Evolutionary conservation across 2,888 invertebrate species (phyloP), one percentile per base, ranked within the genome.

Genomic region (Clunio marinus): DNA sequence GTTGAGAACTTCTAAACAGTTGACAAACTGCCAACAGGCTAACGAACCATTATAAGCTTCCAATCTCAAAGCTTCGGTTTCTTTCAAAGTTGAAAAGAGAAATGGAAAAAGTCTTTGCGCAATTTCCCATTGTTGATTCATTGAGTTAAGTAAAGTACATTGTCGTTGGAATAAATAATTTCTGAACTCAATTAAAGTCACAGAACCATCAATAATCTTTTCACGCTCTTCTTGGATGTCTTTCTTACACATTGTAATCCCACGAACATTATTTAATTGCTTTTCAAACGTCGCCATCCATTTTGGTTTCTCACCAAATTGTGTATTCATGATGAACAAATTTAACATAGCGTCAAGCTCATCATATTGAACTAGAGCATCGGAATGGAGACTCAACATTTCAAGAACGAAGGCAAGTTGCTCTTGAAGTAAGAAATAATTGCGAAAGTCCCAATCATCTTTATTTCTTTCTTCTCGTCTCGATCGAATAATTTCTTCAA

Each of bases 321-420:
- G 89, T n/a, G 93, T 91, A 80, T 96, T 96, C 72, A 94, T 87
- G 68, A 97, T 89, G 80, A 96, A 96, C 81, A 97, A 96, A 1
- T 96, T 94, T 78, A 97, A 96, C 72, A 97, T 84, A 62, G 96
- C 96, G 81, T 97, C 96, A 75, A 98, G 81, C 80, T 97, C 97
- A 77, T 97, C 97, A 77, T 96, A 98, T 76, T 97, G 97, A 68
- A 97, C 91, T 72, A 97, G 81, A 13, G 96, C 93, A 80, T 97
- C 96, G 72, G 96, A 94, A 75, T 91, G 88, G 71, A 97, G 82
- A 69, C 93, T 93, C 72, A 97, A 81, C 89, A 95, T 95, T 83
- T 96, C 93, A 74, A 95, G 84, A 71, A 94, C 92, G 80, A 96
- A 91, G 69, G 96, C 96, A 73, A 97, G 82, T 81, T 97, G 95